Base-by-base conservation (phyloP, 2,797 vertebrate species). In the Brachyalestes nurse region DNA sequence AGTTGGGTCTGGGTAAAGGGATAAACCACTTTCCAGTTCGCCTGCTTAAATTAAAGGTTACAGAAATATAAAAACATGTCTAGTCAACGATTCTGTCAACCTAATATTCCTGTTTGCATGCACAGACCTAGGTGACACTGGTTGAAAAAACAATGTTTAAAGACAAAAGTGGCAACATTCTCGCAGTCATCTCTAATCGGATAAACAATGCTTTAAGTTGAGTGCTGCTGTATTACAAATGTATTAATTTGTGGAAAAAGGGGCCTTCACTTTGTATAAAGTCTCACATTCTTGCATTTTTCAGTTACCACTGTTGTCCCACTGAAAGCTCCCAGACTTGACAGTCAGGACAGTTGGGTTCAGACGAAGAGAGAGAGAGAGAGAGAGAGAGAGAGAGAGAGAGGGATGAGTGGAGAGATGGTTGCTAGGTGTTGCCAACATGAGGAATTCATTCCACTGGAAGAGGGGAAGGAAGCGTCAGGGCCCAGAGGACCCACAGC, bases 381-480 rank as follows among this genome's bases (percentile, higher is more conserved):
- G 70, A 38, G 62, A 25, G 51, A 47, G 51, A 45, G 40, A 64
- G 53, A 75, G 9, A 38, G 16, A 25, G 40, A 28, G 58, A 38
- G 38, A 40, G 40, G 38, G 38, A 40, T 14, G n/a, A 42, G 3
- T 47, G 40, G 45, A 72, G 58, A 53, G 64, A 55, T 60, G 58
- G 82, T 75, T 28, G 72, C 75, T 86, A 84, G 80, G 87, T 85
- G 82, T 86, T 87, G 81, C 86, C 85, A 85, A 86, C 82, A 87
- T 88, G 84, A 88, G 86, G 86, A 84, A 90, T 88, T 88, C 84
- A 87, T 88, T 88, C 84, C 82, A 76, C 49, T 78, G 80, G 83
- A 78, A 60, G 79, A 83, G 66, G 82, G 85, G 86, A 87, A 88
- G 87, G 88, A 86, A 86, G 86, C 76, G 82, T 86, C 83, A 77